Conservation (phyloP, 2,888 invertebrate genomes). For the Diaperis boleti region DNA sequence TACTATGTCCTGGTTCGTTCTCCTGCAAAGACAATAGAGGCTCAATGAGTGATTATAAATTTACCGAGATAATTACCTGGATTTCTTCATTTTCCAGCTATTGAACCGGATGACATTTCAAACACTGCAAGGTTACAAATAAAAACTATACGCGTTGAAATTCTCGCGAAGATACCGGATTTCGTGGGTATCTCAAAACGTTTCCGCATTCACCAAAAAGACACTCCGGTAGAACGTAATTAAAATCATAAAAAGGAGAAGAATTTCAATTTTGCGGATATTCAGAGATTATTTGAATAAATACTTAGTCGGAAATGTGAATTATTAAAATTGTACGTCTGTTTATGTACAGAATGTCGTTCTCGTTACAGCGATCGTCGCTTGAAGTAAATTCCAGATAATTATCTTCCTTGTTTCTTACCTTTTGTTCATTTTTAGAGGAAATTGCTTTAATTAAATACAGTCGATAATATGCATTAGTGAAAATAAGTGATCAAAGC, state of each 20-base stretch:
- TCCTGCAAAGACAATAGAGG: neutral
- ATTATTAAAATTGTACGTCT: constrained; percentile 33
- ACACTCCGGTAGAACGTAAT: neutral
- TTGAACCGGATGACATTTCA: neutral
- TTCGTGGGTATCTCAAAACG: neutral
- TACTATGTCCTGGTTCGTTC: neutral
- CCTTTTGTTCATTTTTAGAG: constrained; percentile 25
- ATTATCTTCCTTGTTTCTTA: constrained; percentile 40
- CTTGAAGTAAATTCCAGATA: constrained; percentile 40
- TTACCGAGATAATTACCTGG: no score
- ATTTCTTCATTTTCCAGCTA: no score
- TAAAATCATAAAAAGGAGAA: constrained; percentile 7
- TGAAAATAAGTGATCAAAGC: neutral
- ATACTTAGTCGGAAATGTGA: constrained; percentile 18
- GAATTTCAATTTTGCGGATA: constrained; percentile 33
- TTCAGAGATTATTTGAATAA: constrained; percentile 27
- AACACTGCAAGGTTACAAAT: neutral
- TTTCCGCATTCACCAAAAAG: constrained; percentile 1
- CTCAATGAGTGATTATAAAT: no score
- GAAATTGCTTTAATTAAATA: constrained; percentile 32
- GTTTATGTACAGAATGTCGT: constrained; percentile 37
- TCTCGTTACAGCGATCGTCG: constrained; percentile 36
- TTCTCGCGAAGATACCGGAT: neutral
- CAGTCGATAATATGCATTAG: neutral
- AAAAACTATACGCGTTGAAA: no score